phyloP scores from a whole-genome alignment of 2,797 vertebrate genomes.

The Perodicticus potto region DNA sequence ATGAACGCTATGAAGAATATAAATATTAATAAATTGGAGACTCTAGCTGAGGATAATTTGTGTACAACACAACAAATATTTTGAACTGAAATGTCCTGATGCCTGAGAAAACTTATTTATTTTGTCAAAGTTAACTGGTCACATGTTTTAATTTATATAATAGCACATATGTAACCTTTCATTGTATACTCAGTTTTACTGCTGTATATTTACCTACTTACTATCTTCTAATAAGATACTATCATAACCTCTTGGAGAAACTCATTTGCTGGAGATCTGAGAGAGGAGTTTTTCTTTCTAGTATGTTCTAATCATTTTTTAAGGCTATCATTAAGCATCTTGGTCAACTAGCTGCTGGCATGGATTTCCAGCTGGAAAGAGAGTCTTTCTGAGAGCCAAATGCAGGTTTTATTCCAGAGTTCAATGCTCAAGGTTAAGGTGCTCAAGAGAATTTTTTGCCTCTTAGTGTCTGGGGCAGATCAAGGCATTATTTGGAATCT shows the following conservation, averaged over 20 bases:
- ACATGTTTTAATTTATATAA: not conserved
- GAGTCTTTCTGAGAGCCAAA: not conserved
- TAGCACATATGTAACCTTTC: not conserved
- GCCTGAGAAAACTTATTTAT: not conserved
- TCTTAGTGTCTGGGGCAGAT: not conserved
- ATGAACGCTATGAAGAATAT: no score
- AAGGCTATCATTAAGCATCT: not conserved
- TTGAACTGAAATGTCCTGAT: not conserved
- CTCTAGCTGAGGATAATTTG: not conserved
- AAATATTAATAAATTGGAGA: not conserved
- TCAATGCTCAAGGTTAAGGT: not conserved
- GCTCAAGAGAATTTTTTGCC: not conserved
- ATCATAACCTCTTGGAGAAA: not conserved
- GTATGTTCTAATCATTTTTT: not conserved
- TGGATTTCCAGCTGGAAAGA: not conserved
- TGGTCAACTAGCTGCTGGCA: not conserved
- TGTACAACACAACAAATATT: not conserved
- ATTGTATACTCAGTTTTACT: not conserved
- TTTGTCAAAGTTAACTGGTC: constrained; percentile 24
- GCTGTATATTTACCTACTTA: not conserved
- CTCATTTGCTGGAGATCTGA: not conserved
- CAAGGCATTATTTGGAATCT: constrained; percentile 39
- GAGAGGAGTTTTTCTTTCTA: not conserved
- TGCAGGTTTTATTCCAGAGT: not conserved
- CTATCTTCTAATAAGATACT: not conserved